Evolutionary conservation across 2,113 vertebrate species (phyloP), one percentile per base, ranked within the genome.

Genomic region (Indicator indicator): DNA sequence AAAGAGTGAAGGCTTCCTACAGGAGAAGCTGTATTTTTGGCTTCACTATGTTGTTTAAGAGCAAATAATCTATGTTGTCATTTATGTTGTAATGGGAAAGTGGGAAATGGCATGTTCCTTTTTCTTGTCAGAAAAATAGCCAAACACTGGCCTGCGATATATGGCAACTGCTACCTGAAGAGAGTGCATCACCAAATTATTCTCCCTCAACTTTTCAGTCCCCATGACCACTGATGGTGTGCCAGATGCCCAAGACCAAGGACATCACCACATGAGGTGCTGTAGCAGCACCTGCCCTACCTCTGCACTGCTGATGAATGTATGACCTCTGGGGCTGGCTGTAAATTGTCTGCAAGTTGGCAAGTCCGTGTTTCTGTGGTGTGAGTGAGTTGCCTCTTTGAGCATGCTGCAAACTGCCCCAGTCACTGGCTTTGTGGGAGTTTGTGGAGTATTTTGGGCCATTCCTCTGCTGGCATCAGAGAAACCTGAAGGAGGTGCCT

Each of bases 261-360:
- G 50, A 15, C 33, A 54, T 14, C 12, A 28, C 16, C 5, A 0
- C 8, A 5, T 2, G 3, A 15, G 19, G 12, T 60, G 21, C 58
- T 23, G 18, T 5, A 13, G 44, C 14, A 8, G 32, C 24, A 12
- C 54, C n/a, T 56, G 23, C 15, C 17, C 10, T 71, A 32, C 62
- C 28, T 46, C 38, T 86, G 44, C 20, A 5, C 30, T 12, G 9
- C 2, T 30, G 24, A 11, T 32, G 50, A 52, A 24, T 5, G 2
- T 40, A 14, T 42, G 38, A 11, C n/a, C 46, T 56, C 28, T 71
- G 65, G 50, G 50, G 23, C 9, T 0, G 1, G 2, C 28, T 77
- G 16, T 33, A 56, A 33, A n/a, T 81, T 72, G 42, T 21, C 50
- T 82, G 26, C 28, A 55, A n/a, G 18, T 27, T 36, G 21, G 17